Conservation (phyloP, 2,888 invertebrate species). For the Glaucopsyche alexis region DNA sequence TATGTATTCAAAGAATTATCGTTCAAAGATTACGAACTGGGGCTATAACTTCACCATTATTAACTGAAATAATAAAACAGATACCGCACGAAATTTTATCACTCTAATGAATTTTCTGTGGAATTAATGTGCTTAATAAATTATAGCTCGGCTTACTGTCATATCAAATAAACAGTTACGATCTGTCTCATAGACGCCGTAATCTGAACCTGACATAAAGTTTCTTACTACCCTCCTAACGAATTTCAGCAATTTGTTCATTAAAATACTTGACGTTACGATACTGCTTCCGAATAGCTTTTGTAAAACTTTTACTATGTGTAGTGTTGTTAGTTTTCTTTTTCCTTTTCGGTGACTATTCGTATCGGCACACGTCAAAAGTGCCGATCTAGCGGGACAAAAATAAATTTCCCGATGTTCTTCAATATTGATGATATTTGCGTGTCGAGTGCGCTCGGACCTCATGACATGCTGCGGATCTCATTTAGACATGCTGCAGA, state of each 20-base stretch:
- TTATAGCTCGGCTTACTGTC: conserved; percentile 24
- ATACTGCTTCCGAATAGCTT: background rate
- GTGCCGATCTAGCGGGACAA: no score
- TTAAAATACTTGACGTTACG: background rate
- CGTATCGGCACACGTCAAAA: no score
- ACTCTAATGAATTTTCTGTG: conserved; percentile 16
- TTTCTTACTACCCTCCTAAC: conserved; percentile 10
- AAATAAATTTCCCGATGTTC: no score
- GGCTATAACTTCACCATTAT: background rate
- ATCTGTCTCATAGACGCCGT: conserved; percentile 26
- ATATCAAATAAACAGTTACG: conserved; percentile 27
- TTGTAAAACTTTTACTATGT: background rate
- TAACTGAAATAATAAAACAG: background rate
- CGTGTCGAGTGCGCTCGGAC: no score
- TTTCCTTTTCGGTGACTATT: conserved; percentile 1
- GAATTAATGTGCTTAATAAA: conserved; percentile 24
- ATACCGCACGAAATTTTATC: conserved; percentile 12
- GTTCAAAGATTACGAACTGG: background rate
- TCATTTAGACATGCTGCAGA: no score
- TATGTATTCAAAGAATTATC: background rate
- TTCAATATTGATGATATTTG: no score
- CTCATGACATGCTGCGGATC: no score
- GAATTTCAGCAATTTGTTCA: conserved; percentile 22
- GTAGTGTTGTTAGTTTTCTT: background rate
- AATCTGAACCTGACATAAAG: conserved; percentile 23